These are phyloP conservation scores for Rotaria macrura DNA, from an alignment of 2,888 invertebrate species.

Conservation along the genomic window DNA sequence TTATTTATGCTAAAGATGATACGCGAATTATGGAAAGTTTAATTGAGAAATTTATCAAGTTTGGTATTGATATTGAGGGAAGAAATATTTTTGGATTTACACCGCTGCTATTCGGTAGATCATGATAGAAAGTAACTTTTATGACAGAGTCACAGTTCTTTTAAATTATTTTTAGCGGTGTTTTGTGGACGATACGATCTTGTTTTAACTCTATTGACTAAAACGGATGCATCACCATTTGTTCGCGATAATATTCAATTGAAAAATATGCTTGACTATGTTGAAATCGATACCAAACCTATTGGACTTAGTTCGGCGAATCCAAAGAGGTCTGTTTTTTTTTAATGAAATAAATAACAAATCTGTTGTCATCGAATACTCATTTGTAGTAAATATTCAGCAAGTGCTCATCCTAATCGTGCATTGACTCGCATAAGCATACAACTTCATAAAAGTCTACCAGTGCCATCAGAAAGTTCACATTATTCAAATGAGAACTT, in stretches of 20 bases:
- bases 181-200: background rate
- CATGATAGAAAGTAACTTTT: background rate
- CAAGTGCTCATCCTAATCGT: background rate
- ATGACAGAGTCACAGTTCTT: no score
- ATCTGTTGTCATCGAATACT: no score
- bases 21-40: background rate
- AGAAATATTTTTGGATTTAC: slow-evolving; percentile 10
- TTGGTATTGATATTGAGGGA: background rate
- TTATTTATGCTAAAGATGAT: background rate
- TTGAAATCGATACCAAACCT: background rate
- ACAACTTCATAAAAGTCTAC: background rate
- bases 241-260: background rate
- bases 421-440: background rate
- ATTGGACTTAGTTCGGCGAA: background rate
- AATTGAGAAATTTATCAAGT: background rate
- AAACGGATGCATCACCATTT: slow-evolving; percentile 7
- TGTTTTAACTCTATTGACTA: background rate
- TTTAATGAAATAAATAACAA: background rate
- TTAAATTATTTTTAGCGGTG: background rate
- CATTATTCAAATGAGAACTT: background rate
- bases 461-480: background rate
- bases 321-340: background rate
- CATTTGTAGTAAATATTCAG: background rate
- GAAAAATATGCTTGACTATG: background rate
- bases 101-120: background rate